phyloP scores from a whole-genome alignment of 1,140 invertebrate genomes.

The Hyphantria cunea region DNA sequence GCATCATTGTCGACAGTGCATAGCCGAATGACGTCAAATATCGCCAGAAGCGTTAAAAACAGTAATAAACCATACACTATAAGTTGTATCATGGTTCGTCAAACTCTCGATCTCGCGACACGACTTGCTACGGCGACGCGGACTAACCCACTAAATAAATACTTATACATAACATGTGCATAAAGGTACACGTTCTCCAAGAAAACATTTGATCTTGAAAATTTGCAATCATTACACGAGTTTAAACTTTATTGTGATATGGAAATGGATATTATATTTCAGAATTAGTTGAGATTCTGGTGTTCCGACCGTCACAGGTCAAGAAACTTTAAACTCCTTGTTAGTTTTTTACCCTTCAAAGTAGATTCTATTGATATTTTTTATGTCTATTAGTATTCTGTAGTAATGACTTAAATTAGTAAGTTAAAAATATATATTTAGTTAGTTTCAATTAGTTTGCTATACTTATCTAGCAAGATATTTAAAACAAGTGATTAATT shows the following conservation, averaged over 20 bases:
- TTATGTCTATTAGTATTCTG: too few species aligned
- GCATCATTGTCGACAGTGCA: slow-evolving; percentile 12
- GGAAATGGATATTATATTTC: background rate
- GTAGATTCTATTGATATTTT: too few species aligned
- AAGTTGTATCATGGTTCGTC: slow-evolving; percentile 27
- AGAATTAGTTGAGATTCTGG: background rate
- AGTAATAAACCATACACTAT: slow-evolving; percentile 31
- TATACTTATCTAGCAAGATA: too few species aligned
- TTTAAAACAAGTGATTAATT: too few species aligned
- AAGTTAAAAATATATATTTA: too few species aligned
- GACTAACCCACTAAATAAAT: slow-evolving; percentile 3
- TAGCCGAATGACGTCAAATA: slow-evolving; percentile 24
- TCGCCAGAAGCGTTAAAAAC: slow-evolving; percentile 25
- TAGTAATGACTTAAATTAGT: too few species aligned
- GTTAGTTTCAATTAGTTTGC: too few species aligned
- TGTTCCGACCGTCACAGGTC: too few species aligned
- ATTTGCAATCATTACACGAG: background rate
- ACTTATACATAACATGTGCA: background rate
- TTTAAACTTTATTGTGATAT: background rate
- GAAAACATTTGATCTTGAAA: slow-evolving; percentile 3
- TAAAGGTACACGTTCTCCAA: background rate
- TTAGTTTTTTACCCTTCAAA: too few species aligned
- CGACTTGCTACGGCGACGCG: slow-evolving; percentile 4
- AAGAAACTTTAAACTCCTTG: too few species aligned
- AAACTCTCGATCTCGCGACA: background rate